Conservation (phyloP, 2,888 invertebrate genomes). For the Koerneria pararmatus region DNA sequence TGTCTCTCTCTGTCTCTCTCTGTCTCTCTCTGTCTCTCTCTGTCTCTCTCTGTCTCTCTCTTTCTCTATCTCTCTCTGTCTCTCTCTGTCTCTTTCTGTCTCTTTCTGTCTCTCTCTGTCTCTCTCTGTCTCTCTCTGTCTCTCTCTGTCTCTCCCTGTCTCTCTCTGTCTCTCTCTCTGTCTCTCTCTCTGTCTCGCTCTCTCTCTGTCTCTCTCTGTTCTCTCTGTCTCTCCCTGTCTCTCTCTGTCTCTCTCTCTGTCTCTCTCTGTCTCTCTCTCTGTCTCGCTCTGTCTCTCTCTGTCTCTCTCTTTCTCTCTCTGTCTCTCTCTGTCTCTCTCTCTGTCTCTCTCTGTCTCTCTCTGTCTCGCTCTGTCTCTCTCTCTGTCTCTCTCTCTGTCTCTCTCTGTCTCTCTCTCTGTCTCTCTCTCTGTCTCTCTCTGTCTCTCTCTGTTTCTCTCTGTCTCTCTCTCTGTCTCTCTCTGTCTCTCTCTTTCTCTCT, state of each 20-base stretch:
- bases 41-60: constrained; percentile 8
- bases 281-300: constrained; percentile 8
- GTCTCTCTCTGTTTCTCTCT: constrained; percentile 62
- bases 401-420: constrained; percentile 14
- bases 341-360: neutral
- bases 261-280: neutral
- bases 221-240: neutral
- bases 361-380: constrained; percentile 1
- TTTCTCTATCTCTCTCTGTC: no score
- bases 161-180: constrained; percentile 7
- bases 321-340: neutral
- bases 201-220: constrained; percentile 17
- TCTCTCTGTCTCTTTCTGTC: neutral
- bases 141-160: neutral
- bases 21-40: neutral
- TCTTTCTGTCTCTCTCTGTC: neutral
- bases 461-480: constrained; percentile 69
- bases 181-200: neutral
- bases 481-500: constrained; percentile 74
- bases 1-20: no score
- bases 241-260: constrained; percentile 11
- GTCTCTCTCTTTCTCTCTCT: constrained; percentile 6
- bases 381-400: constrained; percentile 3
- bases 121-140: neutral
- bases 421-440: constrained; percentile 18